A percentile compares a stretch with the other conserved stretches of the same genome.
phyloP scores from a whole-genome alignment of 2,888 invertebrate genomes.

The Palloptera scutellata region DNA sequence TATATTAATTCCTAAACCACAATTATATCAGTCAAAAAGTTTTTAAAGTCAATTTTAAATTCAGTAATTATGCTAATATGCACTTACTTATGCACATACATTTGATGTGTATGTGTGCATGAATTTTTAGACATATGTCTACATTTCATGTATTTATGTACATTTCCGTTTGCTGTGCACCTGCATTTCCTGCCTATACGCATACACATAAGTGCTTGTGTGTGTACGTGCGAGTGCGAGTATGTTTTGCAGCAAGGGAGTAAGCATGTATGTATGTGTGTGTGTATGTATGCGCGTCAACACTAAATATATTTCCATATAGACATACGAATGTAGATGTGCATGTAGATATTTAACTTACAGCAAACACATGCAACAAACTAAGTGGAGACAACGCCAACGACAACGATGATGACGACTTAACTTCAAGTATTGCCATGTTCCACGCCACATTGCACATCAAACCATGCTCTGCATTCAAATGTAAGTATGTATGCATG shows the following conservation, averaged over 20 bases:
- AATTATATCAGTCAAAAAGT: too few species aligned
- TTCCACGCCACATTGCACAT: neutral
- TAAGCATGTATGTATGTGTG: slow-evolving; percentile 7
- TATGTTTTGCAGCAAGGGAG: neutral
- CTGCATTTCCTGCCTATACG: slow-evolving; percentile 7
- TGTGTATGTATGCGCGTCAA: neutral
- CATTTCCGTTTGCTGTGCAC: neutral
- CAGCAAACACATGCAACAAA: neutral
- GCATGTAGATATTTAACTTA: neutral
- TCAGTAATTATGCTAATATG: too few species aligned
- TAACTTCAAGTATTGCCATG: slow-evolving; percentile 17
- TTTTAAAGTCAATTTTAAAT: too few species aligned
- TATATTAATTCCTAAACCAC: too few species aligned
- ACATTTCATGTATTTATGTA: too few species aligned
- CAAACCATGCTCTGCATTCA: slow-evolving; percentile 4
- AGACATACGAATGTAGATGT: neutral
- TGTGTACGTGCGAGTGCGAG: too few species aligned
- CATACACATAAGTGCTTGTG: neutral
- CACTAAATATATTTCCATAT: neutral
- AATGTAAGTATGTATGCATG: neutral
- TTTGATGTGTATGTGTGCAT: too few species aligned
- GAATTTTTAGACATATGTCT: too few species aligned
- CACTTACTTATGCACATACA: too few species aligned
- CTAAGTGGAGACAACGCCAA: neutral
- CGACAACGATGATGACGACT: neutral